Evolutionary conservation across 92 coral and sea anemone species (phyloP), one percentile per base, ranked within the genome.

Genomic region (Porites lobata): DNA sequence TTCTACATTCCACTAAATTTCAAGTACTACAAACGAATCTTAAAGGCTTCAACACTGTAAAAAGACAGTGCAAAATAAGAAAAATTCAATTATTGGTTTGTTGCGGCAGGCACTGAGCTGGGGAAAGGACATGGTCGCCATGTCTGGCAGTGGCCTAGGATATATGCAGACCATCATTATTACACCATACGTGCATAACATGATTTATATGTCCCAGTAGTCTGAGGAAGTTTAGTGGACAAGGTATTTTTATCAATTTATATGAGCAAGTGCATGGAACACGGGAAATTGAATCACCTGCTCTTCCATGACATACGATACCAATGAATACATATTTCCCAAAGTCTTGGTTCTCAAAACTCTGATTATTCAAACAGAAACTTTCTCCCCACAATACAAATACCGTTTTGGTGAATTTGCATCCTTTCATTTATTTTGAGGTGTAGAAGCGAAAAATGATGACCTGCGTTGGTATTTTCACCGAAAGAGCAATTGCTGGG

Each of bases 61-160:
- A 29, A 29, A 29, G 32, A 29, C 32, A 0, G 32, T 29, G 32
- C 32, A 0, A 29, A 29, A 29, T 29, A 29, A 29, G 2, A 29
- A 26, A 29, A 29, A 29, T 29, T 29, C 32, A 29, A 29, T 29
- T 29, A 29, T 29, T 29, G 32, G 32, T 29, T 29, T 29, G 32
- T 29, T 29, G 32, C 32, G 2, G 32, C 32, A 2, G 32, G 32
- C 32, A 29, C 32, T 29, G 32, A 29, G 32, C 22, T 85, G 89
- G 89, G 88, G 89, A 8, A 76, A 85, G 50, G 73, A 75, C 9
- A 85, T 85, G 87, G 75, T 75, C 21, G 82, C 75, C 9, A 75
- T 85, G 89, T 58, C 82, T 21, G 82, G 82, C 11, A 72, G 52
- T 71, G 83, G 91, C 17, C 82, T 83, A 22, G 91, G 91, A 1